Evolutionary conservation across 1,140 invertebrate species (phyloP), one percentile per base, ranked within the genome.

Genomic region (Antheraea pernyi): DNA sequence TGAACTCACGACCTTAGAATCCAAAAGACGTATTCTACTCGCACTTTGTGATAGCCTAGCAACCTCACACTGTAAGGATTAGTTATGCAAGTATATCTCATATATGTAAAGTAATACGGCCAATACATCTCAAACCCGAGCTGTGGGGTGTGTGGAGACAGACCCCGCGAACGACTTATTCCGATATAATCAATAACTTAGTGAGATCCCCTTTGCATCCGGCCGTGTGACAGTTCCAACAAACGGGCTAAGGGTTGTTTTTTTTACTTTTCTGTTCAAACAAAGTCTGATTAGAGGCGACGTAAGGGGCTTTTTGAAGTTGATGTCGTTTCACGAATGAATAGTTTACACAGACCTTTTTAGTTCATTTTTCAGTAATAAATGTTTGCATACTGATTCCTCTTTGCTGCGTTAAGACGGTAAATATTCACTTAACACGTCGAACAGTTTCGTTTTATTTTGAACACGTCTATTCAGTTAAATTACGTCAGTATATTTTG

Each of bases 161-260:
- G 65, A 74, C 77, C 80, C 82, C 81, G 69, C 78, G 76, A 78
- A 74, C 81, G 88, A 89, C 87, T 91, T 90, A 91, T 91, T 91
- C 86, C 89, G 83, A 91, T 91, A 91, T 91, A 91, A 91, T 91
- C 89, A 91, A 91, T 91, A 91, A 91, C 89, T 91, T 91, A 89
- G 85, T 89, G 80, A 89, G 86, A 91, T 91, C 89, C 89, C 89
- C 89, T 91, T 91, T 91, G 88, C 89, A 91, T 91, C 86, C 86
- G 83, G 75, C 80, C 85, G 80, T 85, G 89, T 90, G 89, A 91
- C 89, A 91, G 85, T 88, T 88, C 79, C 82, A 82, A 79, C 83
- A 84, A 89, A 86, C 76, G 66, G 75, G 79, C 82, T 84, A 83
- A 87, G 85, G 85, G 84, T 84, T 87, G 82, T 83, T 83, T 88